phyloP scores from a whole-genome alignment of 2,888 invertebrate genomes.

The Cataglyphis rosenhaueri region DNA sequence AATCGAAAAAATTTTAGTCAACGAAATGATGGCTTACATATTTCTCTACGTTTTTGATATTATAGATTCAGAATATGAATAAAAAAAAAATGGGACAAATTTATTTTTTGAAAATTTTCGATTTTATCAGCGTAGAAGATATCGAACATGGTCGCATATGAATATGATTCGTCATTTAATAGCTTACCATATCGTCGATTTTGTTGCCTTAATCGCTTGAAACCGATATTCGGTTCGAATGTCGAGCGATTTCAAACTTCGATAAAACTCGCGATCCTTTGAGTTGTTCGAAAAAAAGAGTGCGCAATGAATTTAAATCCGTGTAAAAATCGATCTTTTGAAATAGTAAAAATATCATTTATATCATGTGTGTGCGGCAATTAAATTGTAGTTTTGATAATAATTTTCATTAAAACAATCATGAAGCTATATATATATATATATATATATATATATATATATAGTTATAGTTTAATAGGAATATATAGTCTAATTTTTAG shows the following conservation, averaged over 20 bases:
- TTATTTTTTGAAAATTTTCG: slow-evolving; percentile 35
- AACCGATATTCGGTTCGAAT: slow-evolving; percentile 36
- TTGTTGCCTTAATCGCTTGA: slow-evolving; percentile 2
- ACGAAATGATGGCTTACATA: neutral
- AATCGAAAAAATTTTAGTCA: slow-evolving; percentile 12
- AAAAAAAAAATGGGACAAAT: slow-evolving; percentile 15
- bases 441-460: neutral
- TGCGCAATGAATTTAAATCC: slow-evolving; percentile 22
- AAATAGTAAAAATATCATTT: neutral
- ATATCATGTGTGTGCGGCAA: neutral
- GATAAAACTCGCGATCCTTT: slow-evolving; percentile 13
- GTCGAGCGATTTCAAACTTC: slow-evolving; percentile 33
- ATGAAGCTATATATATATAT: neutral
- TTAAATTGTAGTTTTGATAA: neutral
- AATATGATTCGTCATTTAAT: slow-evolving; percentile 46
- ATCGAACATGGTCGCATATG: slow-evolving; percentile 18
- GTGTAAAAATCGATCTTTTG: slow-evolving; percentile 3
- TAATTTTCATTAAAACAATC: neutral
- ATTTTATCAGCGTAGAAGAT: slow-evolving; percentile 25
- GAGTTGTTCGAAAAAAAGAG: slow-evolving; percentile 18
- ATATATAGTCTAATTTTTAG: neutral
- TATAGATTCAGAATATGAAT: slow-evolving; percentile 28
- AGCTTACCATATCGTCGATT: slow-evolving; percentile 17
- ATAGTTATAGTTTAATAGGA: neutral
- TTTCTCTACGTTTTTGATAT: slow-evolving; percentile 24